Evolutionary conservation across 2,113 vertebrate species (phyloP).

Genomic region (Pterophyllum scalare): DNA sequence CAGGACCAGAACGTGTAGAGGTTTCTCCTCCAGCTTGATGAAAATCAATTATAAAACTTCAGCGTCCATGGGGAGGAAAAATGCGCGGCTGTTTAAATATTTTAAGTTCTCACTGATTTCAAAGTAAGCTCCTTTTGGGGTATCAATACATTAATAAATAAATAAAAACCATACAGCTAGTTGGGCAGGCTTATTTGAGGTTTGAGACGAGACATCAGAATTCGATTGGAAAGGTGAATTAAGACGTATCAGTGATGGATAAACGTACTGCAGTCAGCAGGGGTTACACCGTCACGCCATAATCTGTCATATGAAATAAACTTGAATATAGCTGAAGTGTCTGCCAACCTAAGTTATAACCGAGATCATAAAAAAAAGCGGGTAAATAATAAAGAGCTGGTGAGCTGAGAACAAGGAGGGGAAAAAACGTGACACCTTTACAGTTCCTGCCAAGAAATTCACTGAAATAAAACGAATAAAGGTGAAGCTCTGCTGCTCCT

Average conservation of each 20-base stretch:
- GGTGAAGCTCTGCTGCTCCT: not conserved
- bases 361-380: not conserved
- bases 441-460: not conserved
- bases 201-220: conserved; percentile 59
- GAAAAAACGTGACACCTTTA: not conserved
- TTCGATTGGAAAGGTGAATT: conserved; percentile 85
- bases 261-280: conserved; percentile 83
- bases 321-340: conserved; percentile 45
- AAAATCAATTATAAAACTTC: conserved; percentile 32
- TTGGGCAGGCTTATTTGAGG: not conserved
- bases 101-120: not conserved
- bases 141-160: not conserved
- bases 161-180: not conserved
- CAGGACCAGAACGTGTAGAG: conserved; percentile 29
- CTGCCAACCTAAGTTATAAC: conserved; percentile 54
- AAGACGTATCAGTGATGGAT: conserved; percentile 89
- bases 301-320: conserved; percentile 60
- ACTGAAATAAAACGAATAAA: not conserved
- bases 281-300: conserved; percentile 34
- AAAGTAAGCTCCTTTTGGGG: not conserved
- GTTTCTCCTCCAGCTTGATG: not conserved
- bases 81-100: not conserved
- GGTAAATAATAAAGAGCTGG: not conserved
- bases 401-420: not conserved
- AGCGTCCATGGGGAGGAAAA: not conserved